Evolutionary conservation across 2,888 invertebrate genomes (phyloP).

Genomic region (Acronicta leporina): DNA sequence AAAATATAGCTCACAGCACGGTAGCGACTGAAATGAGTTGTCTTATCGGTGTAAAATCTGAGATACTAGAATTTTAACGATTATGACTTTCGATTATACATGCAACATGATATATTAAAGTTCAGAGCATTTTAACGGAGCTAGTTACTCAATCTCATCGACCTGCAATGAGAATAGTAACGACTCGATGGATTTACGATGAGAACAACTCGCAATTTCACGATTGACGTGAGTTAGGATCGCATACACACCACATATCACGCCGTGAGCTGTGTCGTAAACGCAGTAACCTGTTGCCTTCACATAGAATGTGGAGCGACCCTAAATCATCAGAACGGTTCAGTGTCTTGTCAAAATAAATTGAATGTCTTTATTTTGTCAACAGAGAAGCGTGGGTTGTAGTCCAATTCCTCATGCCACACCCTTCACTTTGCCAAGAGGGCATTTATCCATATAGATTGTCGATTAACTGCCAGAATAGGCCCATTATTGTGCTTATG

Average conservation of each 20-base stretch:
- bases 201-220: slow-evolving; percentile 40
- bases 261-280: slow-evolving; percentile 43
- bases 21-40: slow-evolving; percentile 57
- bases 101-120: slow-evolving; percentile 48
- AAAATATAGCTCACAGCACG: slow-evolving; percentile 42
- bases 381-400: slow-evolving; percentile 76
- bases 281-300: slow-evolving; percentile 57
- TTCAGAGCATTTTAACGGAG: slow-evolving; percentile 43
- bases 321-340: slow-evolving; percentile 70
- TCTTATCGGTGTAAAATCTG: slow-evolving; percentile 55
- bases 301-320: slow-evolving; percentile 59
- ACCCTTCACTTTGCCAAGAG: slow-evolving; percentile 66
- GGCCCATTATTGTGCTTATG: slow-evolving; percentile 68
- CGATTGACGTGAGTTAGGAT: slow-evolving; percentile 54
- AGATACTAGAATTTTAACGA: slow-evolving; percentile 61
- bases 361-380: slow-evolving; percentile 72
- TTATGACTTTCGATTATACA: slow-evolving; percentile 61
- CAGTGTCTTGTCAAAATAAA: slow-evolving; percentile 71
- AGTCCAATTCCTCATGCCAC: slow-evolving; percentile 71
- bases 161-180: slow-evolving; percentile 29
- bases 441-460: slow-evolving; percentile 71
- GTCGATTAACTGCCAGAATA: slow-evolving; percentile 72
- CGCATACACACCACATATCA: slow-evolving; percentile 53
- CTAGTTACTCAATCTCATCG: slow-evolving; percentile 44
- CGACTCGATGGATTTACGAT: slow-evolving; percentile 44